Percentiles rank a stretch among this genome's conserved stretches.
These are phyloP conservation scores for Pontoporia blainvillei DNA, from an alignment of 2,113 vertebrate species.

Conservation along the genomic window DNA sequence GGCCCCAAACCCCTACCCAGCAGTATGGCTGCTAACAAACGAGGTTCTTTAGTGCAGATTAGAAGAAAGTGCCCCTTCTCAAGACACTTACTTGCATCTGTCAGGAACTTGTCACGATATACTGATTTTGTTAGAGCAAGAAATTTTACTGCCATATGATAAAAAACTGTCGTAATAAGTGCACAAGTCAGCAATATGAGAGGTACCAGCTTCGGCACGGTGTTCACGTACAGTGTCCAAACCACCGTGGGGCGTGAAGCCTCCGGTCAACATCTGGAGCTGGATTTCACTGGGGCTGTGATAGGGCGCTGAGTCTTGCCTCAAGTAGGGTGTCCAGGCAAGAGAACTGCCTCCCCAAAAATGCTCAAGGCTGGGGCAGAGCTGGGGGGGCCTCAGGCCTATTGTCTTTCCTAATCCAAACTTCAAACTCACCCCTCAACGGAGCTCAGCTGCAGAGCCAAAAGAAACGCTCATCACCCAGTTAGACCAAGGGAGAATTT, in stretches of 20 bases:
- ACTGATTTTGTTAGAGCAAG: background rate
- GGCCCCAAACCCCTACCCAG: background rate
- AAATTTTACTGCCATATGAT: background rate
- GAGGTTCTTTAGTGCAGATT: no score
- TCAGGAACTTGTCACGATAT: background rate
- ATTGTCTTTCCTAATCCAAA: background rate
- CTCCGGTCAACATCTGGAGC: no score
- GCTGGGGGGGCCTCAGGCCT: no score
- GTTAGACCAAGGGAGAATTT: background rate
- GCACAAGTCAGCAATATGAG: background rate
- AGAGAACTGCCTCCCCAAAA: background rate
- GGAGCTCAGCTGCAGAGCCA: background rate
- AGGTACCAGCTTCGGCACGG: accelerated
- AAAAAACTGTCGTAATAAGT: background rate
- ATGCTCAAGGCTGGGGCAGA: background rate
- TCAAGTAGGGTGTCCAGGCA: background rate
- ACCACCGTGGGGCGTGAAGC: accelerated
- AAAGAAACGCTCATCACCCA: background rate
- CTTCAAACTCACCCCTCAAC: background rate
- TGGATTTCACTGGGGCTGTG: background rate
- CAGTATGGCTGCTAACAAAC: accelerated
- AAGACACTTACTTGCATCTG: background rate
- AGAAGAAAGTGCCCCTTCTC: background rate
- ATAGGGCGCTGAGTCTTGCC: background rate
- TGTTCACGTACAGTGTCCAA: accelerated